phyloP scores from a whole-genome alignment of 2,888 invertebrate genomes.

The Lasioglossum leucozonium region DNA sequence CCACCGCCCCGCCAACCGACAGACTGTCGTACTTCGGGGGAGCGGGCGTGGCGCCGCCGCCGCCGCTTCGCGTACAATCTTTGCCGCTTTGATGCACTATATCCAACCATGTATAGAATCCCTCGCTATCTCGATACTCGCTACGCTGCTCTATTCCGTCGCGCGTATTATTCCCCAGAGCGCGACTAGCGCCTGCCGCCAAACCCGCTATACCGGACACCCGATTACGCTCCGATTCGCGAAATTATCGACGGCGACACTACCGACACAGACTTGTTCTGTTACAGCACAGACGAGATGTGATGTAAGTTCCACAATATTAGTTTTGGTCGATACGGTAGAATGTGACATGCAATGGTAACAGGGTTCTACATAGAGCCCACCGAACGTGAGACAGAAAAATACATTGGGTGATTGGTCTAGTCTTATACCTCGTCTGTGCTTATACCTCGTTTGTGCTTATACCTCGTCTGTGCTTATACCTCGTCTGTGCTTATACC shows the following conservation, averaged over 20 bases:
- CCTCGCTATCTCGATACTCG: conserved; percentile 5
- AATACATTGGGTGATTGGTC: too few species aligned
- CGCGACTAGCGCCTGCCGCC: conserved; percentile 12
- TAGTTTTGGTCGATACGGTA: too few species aligned
- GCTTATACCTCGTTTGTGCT: too few species aligned
- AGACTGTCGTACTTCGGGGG: conserved; percentile 69
- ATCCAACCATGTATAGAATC: conserved; percentile 5
- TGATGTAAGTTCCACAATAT: too few species aligned
- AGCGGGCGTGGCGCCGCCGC: conserved; percentile 80
- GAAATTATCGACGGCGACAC: not conserved
- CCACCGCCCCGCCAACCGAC: conserved; percentile 17
- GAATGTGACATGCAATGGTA: too few species aligned
- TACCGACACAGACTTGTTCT: too few species aligned
- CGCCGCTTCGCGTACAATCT: conserved; percentile 64
- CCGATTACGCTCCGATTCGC: not conserved
- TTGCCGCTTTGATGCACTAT: conserved; percentile 56
- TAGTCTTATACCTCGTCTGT: too few species aligned
- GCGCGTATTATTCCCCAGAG: conserved; percentile 11
- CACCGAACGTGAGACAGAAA: too few species aligned
- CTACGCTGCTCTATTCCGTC: conserved; percentile 15
- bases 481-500: too few species aligned
- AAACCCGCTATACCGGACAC: not conserved
- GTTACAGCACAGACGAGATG: too few species aligned
- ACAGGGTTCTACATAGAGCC: too few species aligned
- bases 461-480: too few species aligned